Conservation (phyloP, 2,797 vertebrate genomes). For the Podarcis lilfordi region DNA sequence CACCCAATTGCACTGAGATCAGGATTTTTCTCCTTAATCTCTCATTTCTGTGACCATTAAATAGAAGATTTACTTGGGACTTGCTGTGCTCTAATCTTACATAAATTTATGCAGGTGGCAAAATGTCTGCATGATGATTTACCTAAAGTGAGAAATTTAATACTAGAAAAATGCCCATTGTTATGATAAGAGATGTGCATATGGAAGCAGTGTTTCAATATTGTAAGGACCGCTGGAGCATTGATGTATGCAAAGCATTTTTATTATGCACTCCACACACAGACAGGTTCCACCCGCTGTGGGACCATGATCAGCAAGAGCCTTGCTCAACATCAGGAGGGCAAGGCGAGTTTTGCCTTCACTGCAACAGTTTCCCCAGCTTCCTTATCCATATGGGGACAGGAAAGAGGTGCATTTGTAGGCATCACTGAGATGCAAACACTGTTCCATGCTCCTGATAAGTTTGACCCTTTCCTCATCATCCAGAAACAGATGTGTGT, state of each 20-base stretch:
- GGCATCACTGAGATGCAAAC: neutral
- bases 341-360: neutral
- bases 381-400: neutral
- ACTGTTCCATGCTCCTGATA: neutral
- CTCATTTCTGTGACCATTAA: conserved; percentile 55
- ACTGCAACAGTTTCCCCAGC: neutral
- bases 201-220: too few species aligned
- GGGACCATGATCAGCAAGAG: neutral
- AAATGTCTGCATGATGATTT: conserved; percentile 49
- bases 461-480: neutral
- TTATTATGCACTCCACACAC: neutral
- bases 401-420: neutral
- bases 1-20: conserved; percentile 22
- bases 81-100: conserved; percentile 50
- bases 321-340: neutral
- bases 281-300: neutral
- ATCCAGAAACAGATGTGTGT: neutral
- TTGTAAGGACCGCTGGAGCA: neutral
- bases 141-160: conserved; percentile 53
- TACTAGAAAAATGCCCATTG: neutral
- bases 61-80: conserved; percentile 42
- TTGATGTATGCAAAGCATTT: neutral
- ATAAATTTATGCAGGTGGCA: conserved; percentile 54
- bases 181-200: too few species aligned
- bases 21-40: conserved; percentile 35